Conservation (phyloP, 2,113 vertebrate species). For the Myanophis thanlyinensis region DNA sequence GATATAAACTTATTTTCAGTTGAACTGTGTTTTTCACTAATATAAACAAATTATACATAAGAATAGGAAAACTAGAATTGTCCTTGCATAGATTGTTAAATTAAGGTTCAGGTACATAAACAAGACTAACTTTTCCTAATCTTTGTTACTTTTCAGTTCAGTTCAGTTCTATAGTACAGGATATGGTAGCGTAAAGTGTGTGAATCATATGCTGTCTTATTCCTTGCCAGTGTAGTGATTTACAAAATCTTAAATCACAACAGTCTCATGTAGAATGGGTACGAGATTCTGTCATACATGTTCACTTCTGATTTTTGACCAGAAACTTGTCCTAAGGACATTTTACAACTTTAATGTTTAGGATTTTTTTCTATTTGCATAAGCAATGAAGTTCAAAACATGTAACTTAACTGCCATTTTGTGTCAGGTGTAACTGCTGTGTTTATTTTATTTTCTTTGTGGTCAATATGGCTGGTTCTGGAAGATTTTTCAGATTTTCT, state of each 20-base stretch:
- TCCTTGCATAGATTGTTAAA: background rate
- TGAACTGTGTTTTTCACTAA: background rate
- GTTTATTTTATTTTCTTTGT: background rate
- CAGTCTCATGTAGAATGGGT: background rate
- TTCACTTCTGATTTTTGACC: background rate
- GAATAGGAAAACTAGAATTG: background rate
- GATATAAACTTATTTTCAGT: background rate
- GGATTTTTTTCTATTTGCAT: background rate
- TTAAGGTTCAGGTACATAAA: background rate
- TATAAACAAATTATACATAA: background rate
- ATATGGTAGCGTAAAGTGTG: background rate
- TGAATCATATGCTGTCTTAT: background rate
- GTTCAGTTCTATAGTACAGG: background rate
- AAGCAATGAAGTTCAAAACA: constrained; percentile 34
- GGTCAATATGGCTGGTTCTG: background rate
- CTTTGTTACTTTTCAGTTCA: background rate
- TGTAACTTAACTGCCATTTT: constrained; percentile 39
- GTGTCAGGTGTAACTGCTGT: constrained; percentile 19
- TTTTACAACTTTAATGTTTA: background rate
- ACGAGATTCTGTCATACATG: background rate
- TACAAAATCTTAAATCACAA: background rate
- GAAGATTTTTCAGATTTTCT: constrained; percentile 1
- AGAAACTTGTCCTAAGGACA: background rate
- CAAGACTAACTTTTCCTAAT: background rate
- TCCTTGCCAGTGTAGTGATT: background rate